These are phyloP conservation scores for Sphaerodactylus townsendi DNA, from an alignment of 2,113 vertebrate species.

Conservation along the genomic window DNA sequence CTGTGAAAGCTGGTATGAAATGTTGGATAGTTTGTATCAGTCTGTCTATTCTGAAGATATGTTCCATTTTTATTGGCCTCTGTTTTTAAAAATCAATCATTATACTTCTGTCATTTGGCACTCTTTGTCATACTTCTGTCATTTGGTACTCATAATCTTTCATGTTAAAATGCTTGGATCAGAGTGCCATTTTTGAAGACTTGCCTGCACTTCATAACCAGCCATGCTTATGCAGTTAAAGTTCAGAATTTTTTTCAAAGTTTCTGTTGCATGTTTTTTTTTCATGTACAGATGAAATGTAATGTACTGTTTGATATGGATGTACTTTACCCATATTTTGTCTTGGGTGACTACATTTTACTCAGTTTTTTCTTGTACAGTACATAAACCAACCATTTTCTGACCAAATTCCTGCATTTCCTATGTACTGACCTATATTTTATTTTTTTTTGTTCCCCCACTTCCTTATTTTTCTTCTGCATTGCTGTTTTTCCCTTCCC, in stretches of 20 bases:
- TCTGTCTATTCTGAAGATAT: constrained; percentile 67
- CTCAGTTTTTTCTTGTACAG: constrained; percentile 93
- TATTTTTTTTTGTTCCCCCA: constrained; percentile 96
- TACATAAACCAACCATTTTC: constrained; percentile 98
- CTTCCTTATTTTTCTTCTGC: constrained; percentile 89
- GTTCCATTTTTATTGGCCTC: constrained; percentile 79
- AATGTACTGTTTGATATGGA: constrained; percentile 87
- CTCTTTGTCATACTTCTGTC: constrained; percentile 69
- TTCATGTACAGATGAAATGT: constrained; percentile 80
- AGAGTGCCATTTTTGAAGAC: constrained; percentile 78
- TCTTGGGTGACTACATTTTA: constrained; percentile 93
- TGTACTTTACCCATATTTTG: constrained; percentile 91
- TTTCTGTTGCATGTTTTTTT: constrained; percentile 85
- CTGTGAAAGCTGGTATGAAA: constrained; percentile 86
- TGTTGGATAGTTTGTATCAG: constrained; percentile 74
- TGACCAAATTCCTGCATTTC: constrained; percentile 99
- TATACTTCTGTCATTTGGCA: constrained; percentile 70
- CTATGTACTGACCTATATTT: constrained; percentile 99
- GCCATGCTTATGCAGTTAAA: constrained; percentile 79
- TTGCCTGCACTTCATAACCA: constrained; percentile 84
- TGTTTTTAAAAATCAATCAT: constrained; percentile 71
- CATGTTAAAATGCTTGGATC: constrained; percentile 75
- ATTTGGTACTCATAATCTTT: constrained; percentile 79
- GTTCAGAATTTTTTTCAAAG: constrained; percentile 76
- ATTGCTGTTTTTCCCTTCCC: constrained; percentile 86